Evolutionary conservation across 2,113 vertebrate species (phyloP), one percentile per base, ranked within the genome.

Genomic region (Piaya cayana): DNA sequence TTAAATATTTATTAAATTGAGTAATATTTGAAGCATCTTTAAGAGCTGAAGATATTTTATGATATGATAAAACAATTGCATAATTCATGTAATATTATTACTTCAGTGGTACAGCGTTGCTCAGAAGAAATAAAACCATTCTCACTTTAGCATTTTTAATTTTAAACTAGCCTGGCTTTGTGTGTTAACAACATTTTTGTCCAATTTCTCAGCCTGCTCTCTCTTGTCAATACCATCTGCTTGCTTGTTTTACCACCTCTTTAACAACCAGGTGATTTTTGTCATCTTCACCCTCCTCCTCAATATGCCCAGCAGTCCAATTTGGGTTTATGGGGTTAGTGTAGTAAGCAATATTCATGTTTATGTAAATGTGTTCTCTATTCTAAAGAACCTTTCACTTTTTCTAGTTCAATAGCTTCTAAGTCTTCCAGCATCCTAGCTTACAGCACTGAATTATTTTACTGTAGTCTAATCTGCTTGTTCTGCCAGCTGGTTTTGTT

Each of bases 401-500:
- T 69, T 72, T 65, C 67, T 58, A 69, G 45, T 80, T 71, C 69
- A 69, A 13, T 19, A 71, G 6, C 22, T 85, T 82, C 49, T 65
- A 80, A 91, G n/a, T 82, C 49, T 91, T 82, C 12, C 36, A 72
- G 70, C 15, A 45, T 19, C 3, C 6, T 37, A 22, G 6, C 1
- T 14, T 58, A 37, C 9, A 76, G 43, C 22, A 64, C 25, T 64
- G 65, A 81, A 64, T 89, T 91, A 65, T 79, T 85, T 89, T 70
- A 23, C 47, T 88, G 47, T 55, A 59, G 63, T 62, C 23, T 91
- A 80, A 84, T 84, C 77, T 71, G 26, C 63, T 74, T 72, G 63
- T 92, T 86, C 86, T 52, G 42, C 59, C 86, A 91, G 75, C 75
- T 87, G 91, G 59, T 93, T 96, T 90, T 89, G 90, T 88, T 92